phyloP scores from a whole-genome alignment of 2,113 vertebrate genomes.

The Abramis brama region DNA sequence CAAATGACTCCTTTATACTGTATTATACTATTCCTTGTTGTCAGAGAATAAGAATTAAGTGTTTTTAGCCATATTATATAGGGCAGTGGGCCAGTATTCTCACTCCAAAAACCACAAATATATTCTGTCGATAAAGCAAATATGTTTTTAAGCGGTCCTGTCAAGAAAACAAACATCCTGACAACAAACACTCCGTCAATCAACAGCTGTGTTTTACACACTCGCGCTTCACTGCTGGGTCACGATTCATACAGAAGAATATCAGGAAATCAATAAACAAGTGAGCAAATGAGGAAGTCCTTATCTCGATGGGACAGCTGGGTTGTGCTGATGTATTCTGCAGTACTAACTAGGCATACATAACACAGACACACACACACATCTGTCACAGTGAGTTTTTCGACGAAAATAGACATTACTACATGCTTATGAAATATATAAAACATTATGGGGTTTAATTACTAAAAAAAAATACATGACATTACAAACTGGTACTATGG shows the following conservation, averaged over 20 bases:
- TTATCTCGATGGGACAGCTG: conserved; percentile 45
- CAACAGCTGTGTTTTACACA: conserved; percentile 26
- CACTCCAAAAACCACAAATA: background rate
- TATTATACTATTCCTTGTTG: background rate
- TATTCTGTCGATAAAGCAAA: conserved; percentile 23
- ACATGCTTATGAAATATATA: background rate
- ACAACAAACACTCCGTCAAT: conserved; percentile 24
- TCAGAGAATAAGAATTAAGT: background rate
- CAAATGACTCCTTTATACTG: background rate
- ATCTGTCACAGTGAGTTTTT: background rate
- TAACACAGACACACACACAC: background rate
- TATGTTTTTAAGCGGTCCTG: background rate
- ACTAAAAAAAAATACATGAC: background rate
- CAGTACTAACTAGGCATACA: conserved; percentile 5
- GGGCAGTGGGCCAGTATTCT: background rate
- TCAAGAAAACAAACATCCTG: conserved; percentile 27
- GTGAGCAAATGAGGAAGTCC: conserved; percentile 44
- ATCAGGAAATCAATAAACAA: conserved; percentile 43
- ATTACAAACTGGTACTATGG: background rate
- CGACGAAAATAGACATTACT: background rate
- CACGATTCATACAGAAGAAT: conserved; percentile 33
- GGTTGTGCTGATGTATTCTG: conserved; percentile 23
- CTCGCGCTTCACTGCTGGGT: conserved; percentile 10
- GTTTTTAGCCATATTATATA: background rate
- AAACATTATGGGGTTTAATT: background rate